These are phyloP conservation scores for Scarus forsteni DNA, from an alignment of 2,797 vertebrate genomes.

Conservation along the genomic window DNA sequence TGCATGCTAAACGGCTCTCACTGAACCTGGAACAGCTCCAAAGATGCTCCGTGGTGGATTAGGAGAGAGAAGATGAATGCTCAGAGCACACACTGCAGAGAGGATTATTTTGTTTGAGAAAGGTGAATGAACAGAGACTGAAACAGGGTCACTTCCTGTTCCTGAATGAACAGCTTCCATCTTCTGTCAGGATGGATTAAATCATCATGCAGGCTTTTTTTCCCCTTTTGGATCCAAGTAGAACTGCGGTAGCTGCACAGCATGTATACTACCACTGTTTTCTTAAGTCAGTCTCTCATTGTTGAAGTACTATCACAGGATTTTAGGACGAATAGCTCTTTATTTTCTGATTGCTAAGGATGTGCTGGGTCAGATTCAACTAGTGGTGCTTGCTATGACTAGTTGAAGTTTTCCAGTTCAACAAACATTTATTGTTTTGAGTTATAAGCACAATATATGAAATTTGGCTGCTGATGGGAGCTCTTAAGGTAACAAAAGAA, in stretches of 20 bases:
- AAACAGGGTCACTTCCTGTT: conserved; percentile 34
- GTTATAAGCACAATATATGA: no score
- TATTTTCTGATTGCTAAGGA: neutral
- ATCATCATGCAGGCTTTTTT: neutral
- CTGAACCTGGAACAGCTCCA: conserved; percentile 56
- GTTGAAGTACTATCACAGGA: neutral
- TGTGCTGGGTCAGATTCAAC: neutral
- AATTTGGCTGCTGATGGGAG: no score
- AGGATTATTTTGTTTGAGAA: conserved; percentile 19
- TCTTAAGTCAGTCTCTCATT: no score
- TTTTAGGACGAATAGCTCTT: neutral
- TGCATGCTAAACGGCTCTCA: conserved; percentile 44
- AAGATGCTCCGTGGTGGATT: conserved; percentile 31
- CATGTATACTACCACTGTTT: neutral
- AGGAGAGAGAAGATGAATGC: conserved; percentile 16
- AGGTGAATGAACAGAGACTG: conserved; percentile 25
- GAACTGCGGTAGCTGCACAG: neutral
- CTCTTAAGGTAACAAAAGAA: no score
- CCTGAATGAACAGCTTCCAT: conserved; percentile 17
- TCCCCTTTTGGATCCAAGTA: neutral
- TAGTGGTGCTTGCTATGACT: no score
- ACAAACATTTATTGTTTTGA: no score
- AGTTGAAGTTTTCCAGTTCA: no score
- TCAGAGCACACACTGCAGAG: neutral
- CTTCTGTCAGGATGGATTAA: conserved; percentile 10